Evolutionary conservation across 2,113 vertebrate genomes (phyloP).

Genomic region (Sminthopsis crassicaudata): DNA sequence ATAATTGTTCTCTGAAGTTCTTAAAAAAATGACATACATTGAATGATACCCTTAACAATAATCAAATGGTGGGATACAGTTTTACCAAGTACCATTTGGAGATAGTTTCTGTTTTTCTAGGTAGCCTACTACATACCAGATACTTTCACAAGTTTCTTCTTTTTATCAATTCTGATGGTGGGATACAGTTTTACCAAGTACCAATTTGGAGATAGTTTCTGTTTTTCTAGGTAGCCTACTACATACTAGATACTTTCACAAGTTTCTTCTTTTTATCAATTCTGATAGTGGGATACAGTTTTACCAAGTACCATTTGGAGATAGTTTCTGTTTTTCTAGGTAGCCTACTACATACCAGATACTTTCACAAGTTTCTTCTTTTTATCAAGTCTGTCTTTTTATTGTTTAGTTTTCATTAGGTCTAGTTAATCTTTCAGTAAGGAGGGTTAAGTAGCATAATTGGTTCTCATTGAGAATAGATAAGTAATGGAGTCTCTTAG

Average conservation of each 20-base stretch:
- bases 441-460: background rate
- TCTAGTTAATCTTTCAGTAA: background rate
- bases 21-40: background rate
- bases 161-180: too few species aligned
- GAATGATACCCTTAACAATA: background rate
- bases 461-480: background rate
- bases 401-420: background rate
- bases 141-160: background rate
- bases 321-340: too few species aligned
- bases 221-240: too few species aligned
- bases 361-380: background rate
- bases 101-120: too few species aligned
- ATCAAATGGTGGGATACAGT: background rate
- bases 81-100: background rate
- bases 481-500: background rate
- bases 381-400: background rate
- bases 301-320: background rate
- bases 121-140: background rate
- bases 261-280: too few species aligned
- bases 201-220: too few species aligned
- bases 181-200: background rate
- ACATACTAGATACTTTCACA: background rate
- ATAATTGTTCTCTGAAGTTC: background rate
- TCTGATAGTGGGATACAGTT: background rate
- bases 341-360: background rate